A percentile compares a stretch with the other conserved stretches of the same genome.
Conservation (phyloP, 2,888 invertebrate genomes). For the Cosmia pyralina region DNA sequence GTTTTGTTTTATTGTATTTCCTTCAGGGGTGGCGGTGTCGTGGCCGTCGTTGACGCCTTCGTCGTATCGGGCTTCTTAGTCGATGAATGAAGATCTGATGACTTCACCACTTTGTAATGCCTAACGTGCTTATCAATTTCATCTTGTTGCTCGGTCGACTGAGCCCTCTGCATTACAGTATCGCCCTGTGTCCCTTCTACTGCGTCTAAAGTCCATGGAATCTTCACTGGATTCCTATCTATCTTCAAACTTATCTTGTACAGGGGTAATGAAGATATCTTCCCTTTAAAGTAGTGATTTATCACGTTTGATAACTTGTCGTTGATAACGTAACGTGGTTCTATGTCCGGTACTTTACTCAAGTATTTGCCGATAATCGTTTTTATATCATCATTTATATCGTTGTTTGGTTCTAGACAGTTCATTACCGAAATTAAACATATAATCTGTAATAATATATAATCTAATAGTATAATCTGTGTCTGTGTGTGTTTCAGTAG, state of each 20-base stretch:
- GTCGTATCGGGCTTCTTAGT: background rate
- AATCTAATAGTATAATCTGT: no score
- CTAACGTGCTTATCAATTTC: slow-evolving; percentile 4
- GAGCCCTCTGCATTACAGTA: slow-evolving; percentile 1
- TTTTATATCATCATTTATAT: slow-evolving; percentile 70
- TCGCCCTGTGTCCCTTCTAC: slow-evolving; percentile 2
- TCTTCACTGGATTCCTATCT: slow-evolving; percentile 81
- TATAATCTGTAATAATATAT: no score
- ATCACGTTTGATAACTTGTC: slow-evolving; percentile 77
- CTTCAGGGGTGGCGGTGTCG: background rate
- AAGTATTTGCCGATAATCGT: slow-evolving; percentile 75
- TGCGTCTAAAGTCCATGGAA: slow-evolving; percentile 78
- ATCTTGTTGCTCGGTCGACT: slow-evolving; percentile 12
- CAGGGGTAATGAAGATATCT: slow-evolving; percentile 80
- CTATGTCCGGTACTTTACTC: slow-evolving; percentile 75
- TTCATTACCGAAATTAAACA: slow-evolving; percentile 56
- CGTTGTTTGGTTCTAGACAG: slow-evolving; percentile 65
- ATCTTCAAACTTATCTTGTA: slow-evolving; percentile 81
- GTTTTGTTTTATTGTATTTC: slow-evolving; percentile 45
- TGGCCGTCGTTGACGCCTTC: background rate
- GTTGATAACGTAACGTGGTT: slow-evolving; percentile 79
- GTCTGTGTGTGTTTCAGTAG: no score
- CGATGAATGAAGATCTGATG: background rate
- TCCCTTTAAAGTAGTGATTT: slow-evolving; percentile 76
- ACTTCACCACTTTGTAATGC: slow-evolving; percentile 15